These are phyloP conservation scores for Eupithecia vulgata DNA, from an alignment of 2,888 invertebrate species.

Conservation along the genomic window DNA sequence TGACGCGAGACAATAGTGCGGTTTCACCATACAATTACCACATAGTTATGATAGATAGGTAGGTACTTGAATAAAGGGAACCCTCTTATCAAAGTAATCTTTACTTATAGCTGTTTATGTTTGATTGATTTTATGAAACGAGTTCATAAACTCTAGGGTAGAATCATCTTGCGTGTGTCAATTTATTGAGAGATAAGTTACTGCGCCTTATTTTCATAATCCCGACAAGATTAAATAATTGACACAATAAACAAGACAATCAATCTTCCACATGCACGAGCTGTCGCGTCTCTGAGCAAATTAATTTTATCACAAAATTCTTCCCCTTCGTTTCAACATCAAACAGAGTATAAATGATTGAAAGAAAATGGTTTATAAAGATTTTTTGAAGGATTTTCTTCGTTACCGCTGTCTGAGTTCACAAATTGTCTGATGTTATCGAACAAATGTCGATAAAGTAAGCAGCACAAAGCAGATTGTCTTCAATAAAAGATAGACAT, in stretches of 20 bases:
- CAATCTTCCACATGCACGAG: not conserved
- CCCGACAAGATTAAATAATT: not conserved
- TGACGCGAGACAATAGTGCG: too few relatives aligned
- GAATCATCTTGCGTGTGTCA: not conserved
- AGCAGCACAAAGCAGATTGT: constrained; percentile 41
- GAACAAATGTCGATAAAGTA: constrained; percentile 38
- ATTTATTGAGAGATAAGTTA: constrained; percentile 2
- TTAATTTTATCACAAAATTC: constrained; percentile 12
- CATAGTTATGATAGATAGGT: too few relatives aligned
- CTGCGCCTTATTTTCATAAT: not conserved
- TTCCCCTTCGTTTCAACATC: constrained; percentile 1
- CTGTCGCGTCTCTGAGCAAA: constrained; percentile 1
- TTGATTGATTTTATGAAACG: not conserved
- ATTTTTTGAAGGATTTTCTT: constrained; percentile 7
- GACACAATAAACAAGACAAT: not conserved
- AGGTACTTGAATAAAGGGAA: not conserved
- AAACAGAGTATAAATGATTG: constrained; percentile 12
- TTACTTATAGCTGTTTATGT: not conserved
- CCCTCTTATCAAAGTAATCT: not conserved
- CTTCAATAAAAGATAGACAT: constrained; percentile 11
- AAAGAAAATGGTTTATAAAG: constrained; percentile 11
- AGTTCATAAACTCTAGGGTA: not conserved
- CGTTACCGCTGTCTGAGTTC: not conserved
- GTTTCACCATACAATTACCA: too few relatives aligned
- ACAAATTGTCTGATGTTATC: constrained; percentile 2